Conservation (phyloP, 30 jellyfish, hydroid and myxozoan genomes). For the Hydractinia symbiolongicarpus region DNA sequence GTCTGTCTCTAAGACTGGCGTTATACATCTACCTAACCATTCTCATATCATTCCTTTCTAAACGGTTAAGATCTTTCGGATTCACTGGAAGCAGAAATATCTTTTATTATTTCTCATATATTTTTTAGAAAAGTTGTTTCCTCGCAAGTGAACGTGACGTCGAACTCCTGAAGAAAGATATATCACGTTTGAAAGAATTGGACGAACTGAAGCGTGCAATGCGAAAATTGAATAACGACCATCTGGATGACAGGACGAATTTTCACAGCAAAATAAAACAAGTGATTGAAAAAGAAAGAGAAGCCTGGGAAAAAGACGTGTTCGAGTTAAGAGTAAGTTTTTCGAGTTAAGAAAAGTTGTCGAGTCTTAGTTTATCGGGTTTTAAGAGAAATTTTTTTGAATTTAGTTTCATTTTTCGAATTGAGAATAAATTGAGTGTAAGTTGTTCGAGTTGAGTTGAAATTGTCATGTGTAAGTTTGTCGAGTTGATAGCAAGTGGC, state of each 20-base stretch:
- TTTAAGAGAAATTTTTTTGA: background rate
- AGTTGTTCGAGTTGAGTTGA: background rate
- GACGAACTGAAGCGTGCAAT: background rate
- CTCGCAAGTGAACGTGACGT: no score
- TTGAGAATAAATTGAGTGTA: background rate
- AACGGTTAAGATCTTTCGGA: no score
- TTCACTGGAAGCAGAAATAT: no score
- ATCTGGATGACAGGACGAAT: background rate
- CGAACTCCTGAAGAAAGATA: background rate
- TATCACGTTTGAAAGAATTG: conserved; percentile 1
- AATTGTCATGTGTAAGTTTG: background rate
- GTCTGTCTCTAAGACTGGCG: no score
- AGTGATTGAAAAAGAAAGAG: background rate
- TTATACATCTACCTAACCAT: no score
- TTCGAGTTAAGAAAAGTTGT: no score
- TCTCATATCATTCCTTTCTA: no score
- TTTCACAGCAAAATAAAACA: background rate
- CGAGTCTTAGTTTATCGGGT: no score
- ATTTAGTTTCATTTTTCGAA: background rate
- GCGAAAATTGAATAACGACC: background rate
- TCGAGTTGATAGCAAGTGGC: no score
- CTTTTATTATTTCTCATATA: no score
- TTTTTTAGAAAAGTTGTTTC: no score
- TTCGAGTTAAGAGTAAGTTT: background rate
- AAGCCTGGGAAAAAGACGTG: background rate